A percentile compares a stretch with the other conserved stretches of the same genome.
Conservation (phyloP, 2,113 vertebrate species). For the Sinocyclocheilus anophthalmus region DNA sequence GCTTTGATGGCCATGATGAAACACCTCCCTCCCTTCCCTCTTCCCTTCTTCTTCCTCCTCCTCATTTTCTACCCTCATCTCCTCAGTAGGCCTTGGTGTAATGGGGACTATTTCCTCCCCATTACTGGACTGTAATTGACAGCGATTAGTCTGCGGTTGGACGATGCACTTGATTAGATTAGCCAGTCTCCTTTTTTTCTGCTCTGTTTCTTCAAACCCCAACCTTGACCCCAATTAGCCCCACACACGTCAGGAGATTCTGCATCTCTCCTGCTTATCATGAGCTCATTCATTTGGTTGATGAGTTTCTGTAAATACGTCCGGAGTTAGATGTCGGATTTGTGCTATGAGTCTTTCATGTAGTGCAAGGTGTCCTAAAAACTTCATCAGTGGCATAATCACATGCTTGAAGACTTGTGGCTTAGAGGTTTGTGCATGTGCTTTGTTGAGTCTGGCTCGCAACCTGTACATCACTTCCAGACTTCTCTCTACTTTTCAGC, state of each 20-base stretch:
- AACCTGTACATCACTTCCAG: not conserved
- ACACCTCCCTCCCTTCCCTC: conserved; percentile 53
- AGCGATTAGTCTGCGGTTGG: conserved; percentile 71
- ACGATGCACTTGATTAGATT: conserved; percentile 78
- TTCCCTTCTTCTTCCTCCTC: conserved; percentile 33
- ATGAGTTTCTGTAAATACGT: conserved; percentile 69
- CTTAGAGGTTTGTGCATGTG: not conserved
- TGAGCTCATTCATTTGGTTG: conserved; percentile 69
- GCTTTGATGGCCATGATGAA: conserved; percentile 71
- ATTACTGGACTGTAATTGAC: conserved; percentile 73
- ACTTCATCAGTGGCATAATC: not conserved
- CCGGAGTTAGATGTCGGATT: conserved; percentile 49
- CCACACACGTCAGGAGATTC: conserved; percentile 67
- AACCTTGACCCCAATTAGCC: conserved; percentile 80
- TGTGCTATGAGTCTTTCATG: conserved; percentile 35
- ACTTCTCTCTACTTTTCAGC: not conserved
- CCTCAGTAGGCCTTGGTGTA: conserved; percentile 50
- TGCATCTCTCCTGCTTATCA: conserved; percentile 66
- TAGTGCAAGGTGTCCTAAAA: conserved; percentile 7
- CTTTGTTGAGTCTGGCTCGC: not conserved
- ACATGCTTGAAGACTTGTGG: not conserved
- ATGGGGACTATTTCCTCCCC: conserved; percentile 65
- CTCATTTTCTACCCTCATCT: conserved; percentile 27
- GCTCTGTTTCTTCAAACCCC: conserved; percentile 67
- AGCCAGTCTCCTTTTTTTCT: conserved; percentile 64